Evolutionary conservation across 2,888 invertebrate genomes (phyloP).

Genomic region (Melieria picta): DNA sequence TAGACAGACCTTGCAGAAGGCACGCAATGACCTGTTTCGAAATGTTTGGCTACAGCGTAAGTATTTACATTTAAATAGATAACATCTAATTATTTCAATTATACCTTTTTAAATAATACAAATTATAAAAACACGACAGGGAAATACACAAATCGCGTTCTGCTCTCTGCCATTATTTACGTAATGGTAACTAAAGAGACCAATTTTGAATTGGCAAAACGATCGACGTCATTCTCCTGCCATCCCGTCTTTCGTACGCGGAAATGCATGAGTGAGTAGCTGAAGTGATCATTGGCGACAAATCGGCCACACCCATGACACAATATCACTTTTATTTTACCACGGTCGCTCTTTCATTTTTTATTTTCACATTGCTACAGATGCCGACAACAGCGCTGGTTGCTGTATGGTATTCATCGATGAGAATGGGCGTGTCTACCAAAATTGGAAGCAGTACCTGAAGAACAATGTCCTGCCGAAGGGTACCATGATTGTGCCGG

Average conservation of each 20-base stretch:
- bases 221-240: slow-evolving; percentile 47
- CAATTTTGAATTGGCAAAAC: slow-evolving; percentile 42
- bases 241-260: slow-evolving; percentile 60
- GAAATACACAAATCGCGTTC: slow-evolving; percentile 58
- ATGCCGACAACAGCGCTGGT: slow-evolving; percentile 45
- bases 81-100: neutral
- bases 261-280: slow-evolving; percentile 58
- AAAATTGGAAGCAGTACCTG: slow-evolving; percentile 66
- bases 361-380: slow-evolving; percentile 8
- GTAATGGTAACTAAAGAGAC: slow-evolving; percentile 53
- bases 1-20: slow-evolving; percentile 26
- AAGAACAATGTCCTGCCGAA: slow-evolving; percentile 64
- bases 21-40: slow-evolving; percentile 47
- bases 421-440: slow-evolving; percentile 66
- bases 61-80: slow-evolving; percentile 21
- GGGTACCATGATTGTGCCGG: slow-evolving; percentile 67
- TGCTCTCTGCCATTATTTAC: slow-evolving; percentile 58
- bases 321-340: slow-evolving; percentile 12
- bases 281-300: neutral
- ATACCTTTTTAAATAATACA: neutral
- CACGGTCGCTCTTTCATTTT: neutral
- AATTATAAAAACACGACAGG: slow-evolving; percentile 44
- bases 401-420: slow-evolving; percentile 64
- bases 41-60: slow-evolving; percentile 60
- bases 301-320: neutral